Conservation (phyloP, 2,888 invertebrate genomes). For the Scaptodrosophila latifasciaeformis region DNA sequence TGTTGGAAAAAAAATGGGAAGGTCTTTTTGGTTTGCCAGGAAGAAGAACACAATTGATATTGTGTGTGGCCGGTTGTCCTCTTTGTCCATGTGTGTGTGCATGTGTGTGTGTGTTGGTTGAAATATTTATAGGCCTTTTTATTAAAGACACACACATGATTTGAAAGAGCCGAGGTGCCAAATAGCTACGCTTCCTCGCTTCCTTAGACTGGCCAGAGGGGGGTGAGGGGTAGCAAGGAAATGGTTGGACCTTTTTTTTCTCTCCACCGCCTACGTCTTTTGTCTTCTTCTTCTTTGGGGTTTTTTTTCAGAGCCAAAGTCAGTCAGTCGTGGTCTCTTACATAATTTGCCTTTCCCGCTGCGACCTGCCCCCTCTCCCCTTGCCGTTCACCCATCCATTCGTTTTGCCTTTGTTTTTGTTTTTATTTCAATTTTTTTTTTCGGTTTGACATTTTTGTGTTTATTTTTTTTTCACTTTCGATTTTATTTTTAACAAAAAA, state of each 20-base stretch:
- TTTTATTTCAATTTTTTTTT: conserved; percentile 1
- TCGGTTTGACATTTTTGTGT: conserved; percentile 4
- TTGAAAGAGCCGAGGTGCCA: no score
- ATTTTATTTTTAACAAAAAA: conserved; percentile 19
- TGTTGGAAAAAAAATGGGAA: no score
- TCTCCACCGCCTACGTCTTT: conserved; percentile 10
- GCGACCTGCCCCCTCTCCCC: no score
- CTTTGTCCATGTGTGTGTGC: not conserved
- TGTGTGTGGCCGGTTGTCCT: conserved; percentile 27
- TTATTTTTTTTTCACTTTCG: conserved; percentile 24
- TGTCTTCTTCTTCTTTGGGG: not conserved
- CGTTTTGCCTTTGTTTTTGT: no score
- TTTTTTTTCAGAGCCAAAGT: not conserved
- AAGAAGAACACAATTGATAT: conserved; percentile 42
- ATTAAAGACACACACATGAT: conserved; percentile 23
- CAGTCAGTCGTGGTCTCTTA: not conserved
- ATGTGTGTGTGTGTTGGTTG: conserved; percentile 1
- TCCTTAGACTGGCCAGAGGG: no score
- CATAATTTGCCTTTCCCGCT: conserved; percentile 4
- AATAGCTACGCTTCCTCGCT: no score
- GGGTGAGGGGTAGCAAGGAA: no score
- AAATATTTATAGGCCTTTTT: conserved; percentile 25
- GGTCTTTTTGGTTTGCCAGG: no score
- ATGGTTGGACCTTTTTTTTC: no score
- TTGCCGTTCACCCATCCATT: no score